These are phyloP conservation scores for Hymenopus coronatus DNA, from an alignment of 2,888 invertebrate genomes.

Conservation along the genomic window DNA sequence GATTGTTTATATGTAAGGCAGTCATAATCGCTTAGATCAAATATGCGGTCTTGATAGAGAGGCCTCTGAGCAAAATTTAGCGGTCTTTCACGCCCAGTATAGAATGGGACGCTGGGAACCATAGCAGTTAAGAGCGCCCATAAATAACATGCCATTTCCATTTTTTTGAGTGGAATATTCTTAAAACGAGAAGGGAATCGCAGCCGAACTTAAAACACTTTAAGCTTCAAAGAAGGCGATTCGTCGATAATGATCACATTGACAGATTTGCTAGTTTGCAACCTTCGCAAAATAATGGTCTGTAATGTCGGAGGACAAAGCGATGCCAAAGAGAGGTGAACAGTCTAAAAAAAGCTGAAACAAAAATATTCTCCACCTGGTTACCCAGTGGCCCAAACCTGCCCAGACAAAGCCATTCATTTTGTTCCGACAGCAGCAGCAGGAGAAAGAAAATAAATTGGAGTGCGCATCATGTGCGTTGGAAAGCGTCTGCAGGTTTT, in stretches of 20 bases:
- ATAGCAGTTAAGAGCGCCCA: too few species aligned
- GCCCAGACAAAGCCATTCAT: not conserved
- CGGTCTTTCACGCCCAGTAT: too few species aligned
- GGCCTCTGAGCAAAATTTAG: too few species aligned
- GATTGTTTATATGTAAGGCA: too few species aligned
- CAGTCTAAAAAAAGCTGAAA: not conserved
- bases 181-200: too few species aligned
- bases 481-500: not conserved
- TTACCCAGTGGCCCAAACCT: not conserved
- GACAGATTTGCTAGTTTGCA: not conserved
- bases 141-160: too few species aligned
- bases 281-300: not conserved
- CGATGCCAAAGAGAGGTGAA: not conserved
- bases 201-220: too few species aligned
- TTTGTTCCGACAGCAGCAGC: not conserved
- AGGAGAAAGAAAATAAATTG: not conserved
- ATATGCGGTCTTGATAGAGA: too few species aligned
- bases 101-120: too few species aligned
- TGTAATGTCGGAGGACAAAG: not conserved
- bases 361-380: not conserved
- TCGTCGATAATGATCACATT: not conserved
- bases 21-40: too few species aligned
- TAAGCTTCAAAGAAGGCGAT: not conserved
- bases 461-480: not conserved
- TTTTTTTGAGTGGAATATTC: too few species aligned